Evolutionary conservation across 2,888 invertebrate genomes (phyloP).

Genomic region (Spialia ferax): DNA sequence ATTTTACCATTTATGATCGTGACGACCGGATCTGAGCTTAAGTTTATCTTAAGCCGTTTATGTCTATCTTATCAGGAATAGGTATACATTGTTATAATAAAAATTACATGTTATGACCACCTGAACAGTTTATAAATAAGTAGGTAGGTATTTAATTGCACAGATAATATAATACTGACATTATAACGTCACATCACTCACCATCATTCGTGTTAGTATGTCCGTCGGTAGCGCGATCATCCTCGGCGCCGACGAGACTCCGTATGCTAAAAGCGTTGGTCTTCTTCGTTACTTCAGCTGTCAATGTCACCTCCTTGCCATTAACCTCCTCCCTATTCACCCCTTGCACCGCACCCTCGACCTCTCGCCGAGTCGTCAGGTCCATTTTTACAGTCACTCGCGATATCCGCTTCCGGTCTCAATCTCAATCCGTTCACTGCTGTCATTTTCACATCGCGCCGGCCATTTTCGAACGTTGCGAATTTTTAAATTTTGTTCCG

Average conservation of each 20-base stretch:
- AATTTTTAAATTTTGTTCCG: constrained; percentile 22
- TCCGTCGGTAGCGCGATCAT: constrained; percentile 69
- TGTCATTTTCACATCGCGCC: constrained; percentile 48
- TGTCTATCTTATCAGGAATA: too few relatives aligned
- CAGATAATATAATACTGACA: too few relatives aligned
- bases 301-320: constrained; percentile 68
- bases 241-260: constrained; percentile 75
- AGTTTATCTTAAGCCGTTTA: too few relatives aligned
- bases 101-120: too few relatives aligned
- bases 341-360: constrained; percentile 63
- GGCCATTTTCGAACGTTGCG: constrained; percentile 47
- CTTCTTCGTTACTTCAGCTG: constrained; percentile 69
- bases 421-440: constrained; percentile 33
- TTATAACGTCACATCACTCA: too few relatives aligned
- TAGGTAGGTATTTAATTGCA: too few relatives aligned
- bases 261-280: constrained; percentile 77
- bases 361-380: constrained; percentile 79
- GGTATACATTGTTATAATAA: too few relatives aligned
- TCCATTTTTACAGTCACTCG: constrained; percentile 68
- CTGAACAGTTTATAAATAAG: too few relatives aligned
- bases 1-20: too few relatives aligned
- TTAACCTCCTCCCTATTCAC: constrained; percentile 69
- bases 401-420: constrained; percentile 21
- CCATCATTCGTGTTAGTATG: constrained; percentile 65
- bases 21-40: too few relatives aligned